phyloP scores from a whole-genome alignment of 2,113 vertebrate genomes.

The Circaetus gallicus region DNA sequence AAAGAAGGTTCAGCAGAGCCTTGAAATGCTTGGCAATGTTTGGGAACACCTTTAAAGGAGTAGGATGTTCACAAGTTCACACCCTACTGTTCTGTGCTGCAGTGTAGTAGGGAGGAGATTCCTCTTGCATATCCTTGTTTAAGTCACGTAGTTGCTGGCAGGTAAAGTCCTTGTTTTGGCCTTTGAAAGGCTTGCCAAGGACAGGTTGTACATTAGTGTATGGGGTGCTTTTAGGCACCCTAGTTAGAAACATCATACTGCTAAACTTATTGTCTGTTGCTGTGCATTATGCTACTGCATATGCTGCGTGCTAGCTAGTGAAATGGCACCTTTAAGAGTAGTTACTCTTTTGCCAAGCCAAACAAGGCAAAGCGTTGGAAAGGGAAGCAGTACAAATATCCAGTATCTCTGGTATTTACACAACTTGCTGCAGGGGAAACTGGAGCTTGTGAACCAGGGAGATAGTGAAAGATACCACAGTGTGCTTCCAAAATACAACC shows the following conservation, averaged over 20 bases:
- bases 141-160: background rate
- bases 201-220: background rate
- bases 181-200: background rate
- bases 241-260: background rate
- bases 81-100: background rate
- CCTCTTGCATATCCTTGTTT: background rate
- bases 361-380: constrained; percentile 37
- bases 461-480: background rate
- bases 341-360: background rate
- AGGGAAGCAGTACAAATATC: constrained; percentile 26
- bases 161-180: background rate
- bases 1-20: background rate
- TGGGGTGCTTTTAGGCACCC: background rate
- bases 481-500: background rate
- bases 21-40: background rate
- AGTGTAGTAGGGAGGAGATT: background rate
- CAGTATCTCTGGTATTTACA: constrained; percentile 34
- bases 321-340: background rate
- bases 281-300: accelerated
- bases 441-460: background rate
- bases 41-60: background rate
- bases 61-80: background rate
- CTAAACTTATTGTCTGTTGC: background rate
- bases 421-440: background rate
- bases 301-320: background rate